Evolutionary conservation across 2,797 vertebrate genomes (phyloP), one percentile per base, ranked within the genome.

Genomic region (Scolopax bukidnonensis): DNA sequence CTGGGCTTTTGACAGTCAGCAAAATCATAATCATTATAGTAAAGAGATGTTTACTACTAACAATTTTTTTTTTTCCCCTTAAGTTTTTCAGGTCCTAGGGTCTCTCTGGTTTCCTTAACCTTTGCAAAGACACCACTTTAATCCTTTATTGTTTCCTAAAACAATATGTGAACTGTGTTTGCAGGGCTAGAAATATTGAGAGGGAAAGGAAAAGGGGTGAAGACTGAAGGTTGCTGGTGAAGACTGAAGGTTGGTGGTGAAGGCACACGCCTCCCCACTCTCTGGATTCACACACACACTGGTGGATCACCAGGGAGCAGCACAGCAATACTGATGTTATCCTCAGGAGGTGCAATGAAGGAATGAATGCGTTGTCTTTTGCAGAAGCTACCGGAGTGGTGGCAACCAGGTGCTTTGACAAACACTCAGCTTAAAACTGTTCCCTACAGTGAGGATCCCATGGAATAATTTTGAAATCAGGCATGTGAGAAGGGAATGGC

Each of bases 1-100:
- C 56, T 56, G 15, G 27, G 43, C 43, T 87, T 93, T 50, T n/a
- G 28, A 85, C 15, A 91, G 45, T n/a, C 75, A 83, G 45, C 21
- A 93, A 95, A 93, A 93, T 50, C 45, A 84, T 41, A 53, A 54
- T 38, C n/a, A 47, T 28, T 63, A 20, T 16, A 83, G 94, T 9
- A 71, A 87, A 81, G 59, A 56, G 4, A 56, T 54, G 8, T 80
- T 84, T 60, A 60, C n/a, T 41, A 81, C 12, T 38, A 81, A 21
- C 4, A 11, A 18, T 43, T 21, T 16, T 20, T 32, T 4, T 40
- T 16, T 14, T 8, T 12, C 1, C 1, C 1, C 1, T 0, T 24
- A 85, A 40, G 12, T 38, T 93, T 70, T 14, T 83, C 28, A 50
- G 11, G 33, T 5, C 45, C 11, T 45, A 63, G 11, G 6, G 61